These are phyloP conservation scores for Autographa gamma DNA, from an alignment of 2,888 invertebrate genomes.

Conservation along the genomic window DNA sequence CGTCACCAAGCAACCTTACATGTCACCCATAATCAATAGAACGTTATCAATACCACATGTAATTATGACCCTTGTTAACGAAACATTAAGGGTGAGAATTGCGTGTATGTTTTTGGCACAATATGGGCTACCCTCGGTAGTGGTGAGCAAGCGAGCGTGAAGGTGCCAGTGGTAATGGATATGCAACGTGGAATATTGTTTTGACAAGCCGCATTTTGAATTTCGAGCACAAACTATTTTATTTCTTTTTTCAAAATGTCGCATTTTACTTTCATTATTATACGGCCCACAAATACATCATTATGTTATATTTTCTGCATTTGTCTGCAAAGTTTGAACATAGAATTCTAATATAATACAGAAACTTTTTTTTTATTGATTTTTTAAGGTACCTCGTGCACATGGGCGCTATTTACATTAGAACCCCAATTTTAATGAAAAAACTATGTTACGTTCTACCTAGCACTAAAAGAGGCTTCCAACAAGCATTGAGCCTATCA, in stretches of 20 bases:
- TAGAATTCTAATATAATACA: too few species aligned
- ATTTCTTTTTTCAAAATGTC: not conserved
- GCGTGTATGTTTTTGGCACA: slow-evolving; percentile 36
- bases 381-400: not conserved
- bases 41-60: slow-evolving; percentile 52
- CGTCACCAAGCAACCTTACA: slow-evolving; percentile 62
- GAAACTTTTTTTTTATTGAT: too few species aligned
- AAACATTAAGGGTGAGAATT: slow-evolving; percentile 12
- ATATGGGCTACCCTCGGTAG: slow-evolving; percentile 55
- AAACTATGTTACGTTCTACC: too few species aligned
- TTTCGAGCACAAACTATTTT: not conserved
- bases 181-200: slow-evolving; percentile 21
- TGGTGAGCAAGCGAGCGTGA: slow-evolving; percentile 64
- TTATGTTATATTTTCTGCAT: too few species aligned
- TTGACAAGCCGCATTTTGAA: not conserved
- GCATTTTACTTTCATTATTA: too few species aligned
- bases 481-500: too few species aligned
- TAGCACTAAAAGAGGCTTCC: too few species aligned
- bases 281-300: too few species aligned
- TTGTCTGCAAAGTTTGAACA: too few species aligned
- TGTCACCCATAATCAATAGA: slow-evolving; percentile 65
- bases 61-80: slow-evolving; percentile 34
- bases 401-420: too few species aligned
- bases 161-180: slow-evolving; percentile 52
- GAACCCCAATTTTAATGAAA: too few species aligned